Evolutionary conservation across 2,113 vertebrate species (phyloP).

Genomic region (Laterallus jamaicensis): DNA sequence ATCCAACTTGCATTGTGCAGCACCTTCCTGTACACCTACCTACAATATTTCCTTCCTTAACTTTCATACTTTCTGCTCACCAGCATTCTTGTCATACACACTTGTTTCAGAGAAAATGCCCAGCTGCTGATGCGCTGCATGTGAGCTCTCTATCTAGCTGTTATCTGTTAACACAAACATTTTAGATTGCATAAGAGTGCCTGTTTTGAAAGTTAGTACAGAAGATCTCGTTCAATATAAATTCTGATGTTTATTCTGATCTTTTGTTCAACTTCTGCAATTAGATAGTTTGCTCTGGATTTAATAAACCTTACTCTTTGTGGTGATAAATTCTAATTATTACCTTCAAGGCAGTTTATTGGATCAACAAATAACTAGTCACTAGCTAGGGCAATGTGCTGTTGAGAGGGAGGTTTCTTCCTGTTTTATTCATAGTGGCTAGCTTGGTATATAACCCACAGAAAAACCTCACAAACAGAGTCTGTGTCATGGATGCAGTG

Average conservation of each 20-base stretch:
- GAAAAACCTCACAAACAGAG: neutral
- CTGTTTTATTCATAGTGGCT: neutral
- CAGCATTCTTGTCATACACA: neutral
- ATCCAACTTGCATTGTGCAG: neutral
- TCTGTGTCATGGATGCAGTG: neutral
- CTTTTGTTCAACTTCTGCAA: constrained; percentile 33
- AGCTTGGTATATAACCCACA: neutral
- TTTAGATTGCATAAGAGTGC: constrained; percentile 16
- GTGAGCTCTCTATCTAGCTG: neutral
- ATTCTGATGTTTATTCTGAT: constrained; percentile 11
- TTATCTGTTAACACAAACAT: constrained; percentile 58
- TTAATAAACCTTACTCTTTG: constrained; percentile 34
- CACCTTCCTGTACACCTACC: neutral
- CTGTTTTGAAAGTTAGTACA: neutral
- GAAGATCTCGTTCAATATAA: neutral
- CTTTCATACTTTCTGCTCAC: neutral
- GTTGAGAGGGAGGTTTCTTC: neutral
- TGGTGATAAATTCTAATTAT: neutral
- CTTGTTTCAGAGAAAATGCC: neutral
- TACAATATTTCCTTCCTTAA: neutral
- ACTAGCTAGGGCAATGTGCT: neutral
- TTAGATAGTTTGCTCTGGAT: neutral
- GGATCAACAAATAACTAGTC: neutral
- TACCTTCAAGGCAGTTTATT: constrained; percentile 25
- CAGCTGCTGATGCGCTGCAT: neutral